These are phyloP conservation scores for Xanthostigma xanthostigma DNA, from an alignment of 2,888 invertebrate genomes.

Conservation along the genomic window DNA sequence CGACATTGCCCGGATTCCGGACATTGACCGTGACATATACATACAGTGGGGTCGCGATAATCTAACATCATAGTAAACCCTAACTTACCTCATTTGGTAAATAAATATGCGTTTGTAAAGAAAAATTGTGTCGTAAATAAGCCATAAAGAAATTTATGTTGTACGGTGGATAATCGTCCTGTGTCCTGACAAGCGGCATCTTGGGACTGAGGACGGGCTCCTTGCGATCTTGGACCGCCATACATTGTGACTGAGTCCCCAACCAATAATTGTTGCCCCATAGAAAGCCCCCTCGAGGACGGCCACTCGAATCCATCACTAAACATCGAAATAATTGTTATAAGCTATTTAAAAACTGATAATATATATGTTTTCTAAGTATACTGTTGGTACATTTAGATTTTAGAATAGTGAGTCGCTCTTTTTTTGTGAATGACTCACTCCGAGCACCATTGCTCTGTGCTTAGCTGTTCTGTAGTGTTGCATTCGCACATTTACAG, in stretches of 20 bases:
- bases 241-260: slow-evolving; percentile 35
- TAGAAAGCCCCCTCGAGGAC: slow-evolving; percentile 35
- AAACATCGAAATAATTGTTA: slow-evolving; percentile 9
- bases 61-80: too few relatives aligned
- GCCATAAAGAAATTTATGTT: slow-evolving; percentile 25
- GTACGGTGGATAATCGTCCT: slow-evolving; percentile 28
- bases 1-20: too few relatives aligned
- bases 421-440: too few relatives aligned
- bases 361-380: too few relatives aligned
- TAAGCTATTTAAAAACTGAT: neutral
- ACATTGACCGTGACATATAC: too few relatives aligned
- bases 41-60: too few relatives aligned
- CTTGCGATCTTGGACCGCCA: slow-evolving; percentile 23
- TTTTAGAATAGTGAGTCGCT: too few relatives aligned
- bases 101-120: slow-evolving; percentile 26
- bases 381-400: too few relatives aligned
- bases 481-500: too few relatives aligned
- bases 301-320: slow-evolving; percentile 42
- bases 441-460: too few relatives aligned
- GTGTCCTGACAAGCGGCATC: slow-evolving; percentile 16
- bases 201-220: slow-evolving; percentile 19
- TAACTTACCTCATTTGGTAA: slow-evolving; percentile 27
- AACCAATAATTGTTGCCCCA: slow-evolving; percentile 46
- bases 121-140: slow-evolving; percentile 28
- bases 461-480: too few relatives aligned